Base-by-base conservation (phyloP, 2,113 vertebrate genomes). In the Macheiramphus alcinus region DNA sequence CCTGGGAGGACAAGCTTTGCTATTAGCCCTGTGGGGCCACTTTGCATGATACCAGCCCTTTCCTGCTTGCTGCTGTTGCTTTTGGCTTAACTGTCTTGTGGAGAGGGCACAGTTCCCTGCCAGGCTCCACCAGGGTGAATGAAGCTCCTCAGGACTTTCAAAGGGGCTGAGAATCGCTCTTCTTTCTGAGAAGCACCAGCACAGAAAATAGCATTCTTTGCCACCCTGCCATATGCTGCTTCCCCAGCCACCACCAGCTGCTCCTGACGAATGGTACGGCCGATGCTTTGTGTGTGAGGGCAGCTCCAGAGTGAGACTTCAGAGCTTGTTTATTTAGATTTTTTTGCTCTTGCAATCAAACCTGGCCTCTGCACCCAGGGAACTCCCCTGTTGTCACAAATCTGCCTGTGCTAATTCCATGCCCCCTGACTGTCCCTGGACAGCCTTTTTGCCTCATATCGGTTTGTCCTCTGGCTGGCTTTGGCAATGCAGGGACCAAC, bases 401-500 rank as follows among this genome's bases (percentile, higher is more conserved):
- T 86, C 58, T 43, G 66, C 45, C 43, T 62, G 59, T 40, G 40
- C 75, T 59, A 34, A 61, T 86, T 84, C 71, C 52, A 7, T 20
- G 59, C 62, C 65, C 1, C 1, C 48, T 32, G 80, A 10, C 19
- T 23, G 43, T 27, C 66, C 72, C 79, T 3, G 2, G 42, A 8
- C 27, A 68, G 66, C 62, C 13, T 16, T 87, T 56, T 25, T 58
- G 65, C 71, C 63, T 85, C 4, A 0, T 12, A 8, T 23, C 3
- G 1, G 11, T 68, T 84, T 89, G 36, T 80, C 71, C 67, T 68
- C 81, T 88, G 85, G 55, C 65, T 90, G 56, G 93, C 81, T 92
- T 80, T 38, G 78, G 92, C 94, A 90, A 73, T n/a, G 85, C 63
- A 93, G 92, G 93, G 94, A 96, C 94, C 94, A 95, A 95, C 86